A percentile compares a stretch with the other conserved stretches of the same genome.
These are phyloP conservation scores for Zonotrichia albicollis DNA, from an alignment of 2,797 vertebrate species.

Conservation along the genomic window DNA sequence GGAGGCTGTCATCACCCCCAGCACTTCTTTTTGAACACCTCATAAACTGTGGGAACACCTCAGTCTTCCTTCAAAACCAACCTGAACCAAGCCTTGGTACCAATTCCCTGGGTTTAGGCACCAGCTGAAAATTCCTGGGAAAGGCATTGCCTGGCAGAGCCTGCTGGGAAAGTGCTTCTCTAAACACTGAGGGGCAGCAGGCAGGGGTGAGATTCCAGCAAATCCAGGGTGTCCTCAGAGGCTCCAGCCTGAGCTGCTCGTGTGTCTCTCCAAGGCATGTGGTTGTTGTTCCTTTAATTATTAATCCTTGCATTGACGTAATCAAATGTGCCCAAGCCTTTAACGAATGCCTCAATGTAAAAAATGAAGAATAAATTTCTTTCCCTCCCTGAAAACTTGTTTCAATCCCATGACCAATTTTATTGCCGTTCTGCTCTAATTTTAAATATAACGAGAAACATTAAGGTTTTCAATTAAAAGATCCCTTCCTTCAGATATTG, in stretches of 20 bases:
- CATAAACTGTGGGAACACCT: background rate
- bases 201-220: background rate
- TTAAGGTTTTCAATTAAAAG: constrained; percentile 62
- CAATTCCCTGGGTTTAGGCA: background rate
- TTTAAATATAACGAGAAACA: constrained; percentile 51
- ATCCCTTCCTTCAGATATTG: constrained; percentile 48
- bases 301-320: constrained; percentile 34
- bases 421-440: constrained; percentile 49
- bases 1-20: background rate
- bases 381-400: constrained; percentile 24
- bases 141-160: background rate
- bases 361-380: constrained; percentile 16
- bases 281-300: constrained; percentile 53
- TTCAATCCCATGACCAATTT: constrained; percentile 47
- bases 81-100: background rate
- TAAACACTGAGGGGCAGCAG: background rate
- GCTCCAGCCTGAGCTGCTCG: background rate
- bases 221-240: background rate
- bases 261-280: background rate
- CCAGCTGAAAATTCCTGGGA: background rate
- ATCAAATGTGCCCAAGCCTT: background rate
- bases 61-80: background rate
- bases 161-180: background rate
- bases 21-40: background rate
- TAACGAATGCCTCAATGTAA: background rate